A percentile compares a stretch with the other conserved stretches of the same genome.
Conservation (phyloP, 2,888 invertebrate species). For the Kryphioiulus occultus region DNA sequence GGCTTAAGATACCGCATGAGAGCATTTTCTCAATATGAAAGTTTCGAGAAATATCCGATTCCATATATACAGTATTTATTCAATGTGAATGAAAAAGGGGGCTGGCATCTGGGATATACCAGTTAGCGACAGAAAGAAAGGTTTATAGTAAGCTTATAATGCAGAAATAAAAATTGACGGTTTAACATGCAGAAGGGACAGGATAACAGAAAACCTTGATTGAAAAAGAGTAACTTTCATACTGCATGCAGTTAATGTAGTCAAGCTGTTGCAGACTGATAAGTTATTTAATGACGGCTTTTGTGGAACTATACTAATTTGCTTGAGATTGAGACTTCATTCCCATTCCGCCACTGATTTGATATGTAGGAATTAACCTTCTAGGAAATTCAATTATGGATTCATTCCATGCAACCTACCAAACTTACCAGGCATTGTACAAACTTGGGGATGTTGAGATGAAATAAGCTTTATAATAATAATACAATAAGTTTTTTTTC, state of each 20-base stretch:
- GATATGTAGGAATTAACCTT: no score
- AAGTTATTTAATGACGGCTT: not conserved
- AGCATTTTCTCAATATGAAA: not conserved
- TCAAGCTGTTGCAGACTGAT: not conserved
- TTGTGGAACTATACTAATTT: not conserved
- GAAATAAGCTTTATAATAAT: no score
- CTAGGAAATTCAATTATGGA: no score
- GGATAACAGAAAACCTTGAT: not conserved
- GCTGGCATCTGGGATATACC: not conserved
- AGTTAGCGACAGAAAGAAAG: not conserved
- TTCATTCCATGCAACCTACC: no score
- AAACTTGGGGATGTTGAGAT: no score
- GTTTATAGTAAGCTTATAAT: not conserved
- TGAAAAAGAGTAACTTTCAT: not conserved
- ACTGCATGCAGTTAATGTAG: not conserved
- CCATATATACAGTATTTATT: not conserved
- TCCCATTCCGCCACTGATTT: not conserved
- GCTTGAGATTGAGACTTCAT: not conserved
- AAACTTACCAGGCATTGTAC: no score
- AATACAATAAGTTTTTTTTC: no score
- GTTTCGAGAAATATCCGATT: not conserved
- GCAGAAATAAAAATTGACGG: not conserved
- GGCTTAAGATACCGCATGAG: not conserved
- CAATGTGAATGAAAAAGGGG: not conserved
- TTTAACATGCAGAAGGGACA: not conserved